Evolutionary conservation across 2,797 vertebrate genomes (phyloP).

Genomic region (Lerista edwardsae): DNA sequence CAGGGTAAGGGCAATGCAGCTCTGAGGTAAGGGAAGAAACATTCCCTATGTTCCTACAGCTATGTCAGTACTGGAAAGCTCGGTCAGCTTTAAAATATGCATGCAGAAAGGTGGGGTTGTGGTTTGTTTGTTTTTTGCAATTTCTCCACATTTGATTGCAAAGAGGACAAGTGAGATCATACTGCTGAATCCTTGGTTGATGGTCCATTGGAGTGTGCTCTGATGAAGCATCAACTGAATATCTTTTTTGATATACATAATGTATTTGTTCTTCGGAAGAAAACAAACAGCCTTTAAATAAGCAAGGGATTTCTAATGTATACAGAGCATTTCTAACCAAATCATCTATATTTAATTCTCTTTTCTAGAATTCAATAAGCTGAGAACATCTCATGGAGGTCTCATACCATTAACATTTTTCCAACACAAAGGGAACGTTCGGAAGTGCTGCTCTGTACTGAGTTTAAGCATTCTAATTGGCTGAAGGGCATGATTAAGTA

Average conservation of each 20-base stretch:
- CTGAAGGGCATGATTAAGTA: background rate
- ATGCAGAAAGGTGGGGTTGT: conserved; percentile 25
- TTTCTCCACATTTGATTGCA: conserved; percentile 2
- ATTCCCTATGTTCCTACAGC: no score
- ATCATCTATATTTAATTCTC: conserved; percentile 23
- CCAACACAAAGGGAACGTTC: background rate
- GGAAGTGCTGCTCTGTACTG: background rate
- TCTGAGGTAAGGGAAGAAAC: no score
- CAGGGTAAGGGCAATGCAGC: no score
- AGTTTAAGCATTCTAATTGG: background rate
- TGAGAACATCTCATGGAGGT: background rate
- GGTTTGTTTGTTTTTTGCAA: no score
- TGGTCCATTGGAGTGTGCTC: background rate
- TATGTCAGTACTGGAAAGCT: no score
- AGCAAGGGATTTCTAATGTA: background rate
- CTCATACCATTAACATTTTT: background rate
- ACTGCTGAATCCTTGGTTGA: background rate
- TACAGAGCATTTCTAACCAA: background rate
- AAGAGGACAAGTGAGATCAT: conserved; percentile 11
- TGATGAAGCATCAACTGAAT: background rate
- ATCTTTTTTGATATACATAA: background rate
- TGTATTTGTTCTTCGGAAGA: conserved; percentile 10
- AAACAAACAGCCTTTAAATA: conserved; percentile 1
- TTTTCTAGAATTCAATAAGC: background rate
- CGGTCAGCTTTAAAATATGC: conserved; percentile 32